phyloP scores from a whole-genome alignment of 2,113 vertebrate species.

The Martes martes region DNA sequence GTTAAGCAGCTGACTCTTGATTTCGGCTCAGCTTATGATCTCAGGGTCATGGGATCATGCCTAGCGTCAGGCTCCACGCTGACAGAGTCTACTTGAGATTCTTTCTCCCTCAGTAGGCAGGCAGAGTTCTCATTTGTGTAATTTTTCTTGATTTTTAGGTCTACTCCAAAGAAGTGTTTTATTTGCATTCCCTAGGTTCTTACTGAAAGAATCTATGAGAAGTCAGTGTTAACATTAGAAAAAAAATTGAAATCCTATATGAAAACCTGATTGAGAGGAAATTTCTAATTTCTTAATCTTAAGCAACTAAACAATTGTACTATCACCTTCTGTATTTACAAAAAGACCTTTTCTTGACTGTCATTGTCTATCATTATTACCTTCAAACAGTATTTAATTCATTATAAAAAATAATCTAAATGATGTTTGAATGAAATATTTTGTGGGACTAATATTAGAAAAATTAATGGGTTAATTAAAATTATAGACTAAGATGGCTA shows the following conservation, averaged over 20 bases:
- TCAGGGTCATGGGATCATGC: not conserved
- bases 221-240: not conserved
- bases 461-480: slow-evolving; percentile 5
- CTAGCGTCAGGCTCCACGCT: rapidly evolving
- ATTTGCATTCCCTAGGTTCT: not conserved
- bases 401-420: slow-evolving; percentile 5
- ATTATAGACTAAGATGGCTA: not conserved
- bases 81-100: not conserved
- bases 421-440: slow-evolving; percentile 1
- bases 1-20: not conserved
- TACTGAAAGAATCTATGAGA: not conserved
- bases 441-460: not conserved
- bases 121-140: not conserved
- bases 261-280: not conserved
- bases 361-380: not conserved
- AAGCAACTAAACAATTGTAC: not conserved
- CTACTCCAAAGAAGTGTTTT: not conserved
- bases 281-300: not conserved
- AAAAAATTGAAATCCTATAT: not conserved
- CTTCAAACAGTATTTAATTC: not conserved
- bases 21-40: not conserved
- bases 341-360: not conserved
- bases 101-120: not conserved
- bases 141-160: not conserved
- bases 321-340: not conserved